phyloP scores from a whole-genome alignment of 2,888 invertebrate species.

The Lapara coniferarum region DNA sequence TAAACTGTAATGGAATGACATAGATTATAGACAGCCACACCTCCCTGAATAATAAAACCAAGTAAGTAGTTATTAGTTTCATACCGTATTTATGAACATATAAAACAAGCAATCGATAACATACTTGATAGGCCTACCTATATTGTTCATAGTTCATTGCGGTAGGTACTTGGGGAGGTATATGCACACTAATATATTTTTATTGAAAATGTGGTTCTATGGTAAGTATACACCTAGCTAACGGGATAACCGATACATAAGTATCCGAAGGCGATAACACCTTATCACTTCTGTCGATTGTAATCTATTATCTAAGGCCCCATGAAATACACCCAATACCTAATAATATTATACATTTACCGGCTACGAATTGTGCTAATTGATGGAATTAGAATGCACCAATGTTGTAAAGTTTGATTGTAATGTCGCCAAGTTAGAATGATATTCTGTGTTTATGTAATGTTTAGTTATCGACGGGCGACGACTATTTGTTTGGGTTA shows the following conservation, averaged over 20 bases:
- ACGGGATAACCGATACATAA: conserved; percentile 31
- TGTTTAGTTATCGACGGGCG: conserved; percentile 44
- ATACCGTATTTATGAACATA: no score
- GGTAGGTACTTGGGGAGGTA: no score
- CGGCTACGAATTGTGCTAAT: conserved; percentile 36
- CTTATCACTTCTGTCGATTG: conserved; percentile 36
- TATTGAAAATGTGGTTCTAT: conserved; percentile 42
- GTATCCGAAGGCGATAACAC: no score
- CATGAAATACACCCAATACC: conserved; percentile 30
- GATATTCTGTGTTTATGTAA: conserved; percentile 39
- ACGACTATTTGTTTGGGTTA: conserved; percentile 60
- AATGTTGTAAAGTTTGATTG: conserved; percentile 36
- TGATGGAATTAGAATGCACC: conserved; percentile 45
- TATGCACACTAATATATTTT: conserved; percentile 38
- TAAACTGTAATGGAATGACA: not conserved
- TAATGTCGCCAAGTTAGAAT: conserved; percentile 39
- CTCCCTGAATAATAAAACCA: not conserved
- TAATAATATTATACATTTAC: conserved; percentile 19
- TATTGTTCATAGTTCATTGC: no score
- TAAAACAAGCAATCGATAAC: no score
- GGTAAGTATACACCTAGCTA: conserved; percentile 40
- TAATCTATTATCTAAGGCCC: conserved; percentile 30
- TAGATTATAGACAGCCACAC: not conserved
- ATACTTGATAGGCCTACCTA: no score
- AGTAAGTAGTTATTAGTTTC: no score